Base-by-base conservation (phyloP, 1,140 invertebrate genomes). In the Drosophila sulfurigaster region DNA sequence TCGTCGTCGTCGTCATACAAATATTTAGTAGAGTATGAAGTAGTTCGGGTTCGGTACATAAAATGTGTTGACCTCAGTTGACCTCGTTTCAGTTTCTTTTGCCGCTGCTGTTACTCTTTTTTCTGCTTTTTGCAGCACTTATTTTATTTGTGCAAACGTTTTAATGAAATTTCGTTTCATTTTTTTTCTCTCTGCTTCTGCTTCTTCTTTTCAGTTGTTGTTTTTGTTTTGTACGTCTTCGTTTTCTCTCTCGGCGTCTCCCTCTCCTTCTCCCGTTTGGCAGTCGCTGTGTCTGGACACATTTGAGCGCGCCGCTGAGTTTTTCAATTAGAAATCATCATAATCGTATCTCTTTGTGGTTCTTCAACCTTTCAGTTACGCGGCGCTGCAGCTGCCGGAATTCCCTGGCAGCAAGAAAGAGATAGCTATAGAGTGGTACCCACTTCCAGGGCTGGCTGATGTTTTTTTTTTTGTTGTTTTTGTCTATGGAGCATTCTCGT, bases 1-100 rank as follows among this genome's bases (percentile, higher is more conserved):
- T 68, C 59, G 66, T 62, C 54, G 59, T 20, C 48, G 28, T 49
- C 82, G 82, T 87, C 82, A 80, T 91, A 91, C 87, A 86, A 87
- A 91, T 90, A 90, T 90, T 90, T 90, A 90, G 87, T 90, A 91
- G 87, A 90, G 87, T 90, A 90, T 90, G 87, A 90, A 90, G 86
- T 90, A 90, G 87, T 90, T 90, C 82, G 79, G 82, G 82, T 82
- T 85, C 59, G 86, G 82, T 80, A 90, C 87, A 90, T 90, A 79
- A 90, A 90, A 90, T 90, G 87, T 82, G 87, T 90, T 90, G 87
- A 90, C 87, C 87, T 90, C 87, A 81, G 80, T 81, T 90, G 87
- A 90, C 87, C 83, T 88, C 83, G 83, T 88, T 88, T 88, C 75
- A 80, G 83, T 88, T 88, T 81, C 77, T 80, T 88, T 82, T 72